A percentile compares a stretch with the other conserved stretches of the same genome.
phyloP scores from a whole-genome alignment of 2,113 vertebrate species.

The Leptodactylus fuscus region DNA sequence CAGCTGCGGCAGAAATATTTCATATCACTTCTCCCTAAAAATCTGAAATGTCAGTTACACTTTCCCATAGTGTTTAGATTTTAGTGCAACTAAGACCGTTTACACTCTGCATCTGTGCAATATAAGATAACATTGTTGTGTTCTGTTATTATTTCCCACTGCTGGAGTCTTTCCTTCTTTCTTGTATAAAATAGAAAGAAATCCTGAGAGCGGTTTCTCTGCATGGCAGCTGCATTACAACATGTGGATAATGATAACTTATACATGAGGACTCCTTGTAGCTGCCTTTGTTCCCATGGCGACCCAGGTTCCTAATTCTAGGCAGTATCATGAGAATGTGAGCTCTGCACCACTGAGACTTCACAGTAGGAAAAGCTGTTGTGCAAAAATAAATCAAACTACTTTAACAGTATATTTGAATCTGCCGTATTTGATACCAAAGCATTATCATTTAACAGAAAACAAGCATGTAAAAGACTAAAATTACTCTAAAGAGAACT shows the following conservation, averaged over 20 bases:
- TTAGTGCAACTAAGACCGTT: too few relatives aligned
- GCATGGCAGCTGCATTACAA: constrained; percentile 65
- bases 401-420: neutral
- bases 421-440: too few relatives aligned
- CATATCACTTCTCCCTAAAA: too few relatives aligned
- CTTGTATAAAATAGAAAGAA: constrained; percentile 53
- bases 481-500: too few relatives aligned
- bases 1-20: too few relatives aligned
- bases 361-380: neutral
- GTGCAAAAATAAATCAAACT: too few relatives aligned
- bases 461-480: too few relatives aligned
- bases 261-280: constrained; percentile 65
- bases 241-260: constrained; percentile 71
- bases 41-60: too few relatives aligned
- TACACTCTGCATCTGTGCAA: too few relatives aligned
- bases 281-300: constrained; percentile 74
- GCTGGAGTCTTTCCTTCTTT: neutral
- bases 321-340: constrained; percentile 57
- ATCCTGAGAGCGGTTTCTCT: constrained; percentile 57
- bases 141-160: neutral
- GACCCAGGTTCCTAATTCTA: constrained; percentile 69
- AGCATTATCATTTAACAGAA: too few relatives aligned
- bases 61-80: too few relatives aligned
- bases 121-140: neutral
- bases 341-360: constrained; percentile 71